These are phyloP conservation scores for Pollenia labialis DNA, from an alignment of 2,888 invertebrate species.

Conservation along the genomic window DNA sequence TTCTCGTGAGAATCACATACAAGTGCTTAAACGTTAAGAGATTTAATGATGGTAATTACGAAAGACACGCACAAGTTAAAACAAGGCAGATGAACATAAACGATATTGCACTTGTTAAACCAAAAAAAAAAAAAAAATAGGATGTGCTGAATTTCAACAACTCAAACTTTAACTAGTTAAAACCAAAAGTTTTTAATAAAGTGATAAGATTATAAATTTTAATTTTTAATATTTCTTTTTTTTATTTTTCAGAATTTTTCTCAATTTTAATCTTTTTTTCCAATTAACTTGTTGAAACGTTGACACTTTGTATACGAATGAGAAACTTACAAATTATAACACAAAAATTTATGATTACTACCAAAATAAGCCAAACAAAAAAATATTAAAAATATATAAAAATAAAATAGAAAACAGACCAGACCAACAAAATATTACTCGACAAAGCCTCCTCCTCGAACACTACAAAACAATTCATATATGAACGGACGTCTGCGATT, in stretches of 20 bases:
- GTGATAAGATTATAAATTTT: slow-evolving; percentile 8
- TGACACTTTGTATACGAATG: slow-evolving; percentile 79
- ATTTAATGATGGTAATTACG: slow-evolving; percentile 71
- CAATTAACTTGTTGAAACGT: slow-evolving; percentile 76
- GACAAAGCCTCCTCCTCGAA: slow-evolving; percentile 56
- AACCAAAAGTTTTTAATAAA: background rate
- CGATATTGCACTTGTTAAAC: slow-evolving; percentile 60
- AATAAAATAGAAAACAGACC: slow-evolving; percentile 64
- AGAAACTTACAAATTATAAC: slow-evolving; percentile 73
- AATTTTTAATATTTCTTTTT: slow-evolving; percentile 1
- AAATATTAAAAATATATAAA: slow-evolving; percentile 57
- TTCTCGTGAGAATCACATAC: slow-evolving; percentile 19
- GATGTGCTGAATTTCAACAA: slow-evolving; percentile 33
- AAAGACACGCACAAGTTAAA: slow-evolving; percentile 69
- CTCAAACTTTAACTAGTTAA: background rate
- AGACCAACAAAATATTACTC: slow-evolving; percentile 56
- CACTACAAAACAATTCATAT: slow-evolving; percentile 37
- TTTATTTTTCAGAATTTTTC: slow-evolving; percentile 32
- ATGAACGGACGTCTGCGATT: slow-evolving; percentile 16
- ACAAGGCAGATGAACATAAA: slow-evolving; percentile 55
- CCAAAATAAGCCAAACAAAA: slow-evolving; percentile 60
- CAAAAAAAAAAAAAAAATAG: background rate
- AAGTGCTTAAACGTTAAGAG: slow-evolving; percentile 47
- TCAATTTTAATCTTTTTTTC: slow-evolving; percentile 38
- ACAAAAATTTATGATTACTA: slow-evolving; percentile 73